These are phyloP conservation scores for Cephus cinctus DNA, from an alignment of 1,140 invertebrate species.

Conservation along the genomic window DNA sequence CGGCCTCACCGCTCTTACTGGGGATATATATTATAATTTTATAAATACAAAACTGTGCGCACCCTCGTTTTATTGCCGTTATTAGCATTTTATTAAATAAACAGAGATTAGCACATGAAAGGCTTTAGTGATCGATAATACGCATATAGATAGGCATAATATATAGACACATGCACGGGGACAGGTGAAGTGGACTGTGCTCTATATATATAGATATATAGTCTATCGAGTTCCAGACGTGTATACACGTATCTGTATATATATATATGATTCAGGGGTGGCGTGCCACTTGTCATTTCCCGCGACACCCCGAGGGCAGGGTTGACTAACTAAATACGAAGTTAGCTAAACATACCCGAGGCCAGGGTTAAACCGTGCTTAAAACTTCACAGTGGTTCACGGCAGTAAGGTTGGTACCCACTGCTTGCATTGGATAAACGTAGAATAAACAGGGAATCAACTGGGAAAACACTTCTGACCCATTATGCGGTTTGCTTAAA, in stretches of 20 bases:
- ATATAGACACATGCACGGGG: conserved; percentile 9
- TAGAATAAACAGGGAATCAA: conserved; percentile 45
- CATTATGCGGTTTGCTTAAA: conserved; percentile 33
- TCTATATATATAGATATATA: conserved; percentile 7
- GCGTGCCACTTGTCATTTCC: conserved; percentile 52
- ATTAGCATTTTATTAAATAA: conserved; percentile 40
- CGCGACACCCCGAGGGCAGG: conserved; percentile 51
- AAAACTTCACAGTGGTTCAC: conserved; percentile 28
- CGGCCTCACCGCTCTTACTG: no score
- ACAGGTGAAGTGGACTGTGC: conserved; percentile 15
- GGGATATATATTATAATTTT: conserved; percentile 6
- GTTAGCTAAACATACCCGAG: conserved; percentile 45
- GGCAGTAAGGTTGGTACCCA: conserved; percentile 8
- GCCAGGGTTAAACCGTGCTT: conserved; percentile 53
- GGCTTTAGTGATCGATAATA: conserved; percentile 22
- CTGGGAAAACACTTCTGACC: conserved; percentile 49
- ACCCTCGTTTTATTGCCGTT: conserved; percentile 10
- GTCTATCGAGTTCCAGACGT: no score
- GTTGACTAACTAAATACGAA: conserved; percentile 57
- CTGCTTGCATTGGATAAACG: conserved; percentile 25
- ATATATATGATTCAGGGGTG: conserved; percentile 1
- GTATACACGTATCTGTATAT: background rate
- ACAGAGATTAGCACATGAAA: conserved; percentile 48
- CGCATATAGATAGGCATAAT: conserved; percentile 11
- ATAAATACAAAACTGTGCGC: conserved; percentile 5